Base-by-base conservation (phyloP, 1,140 invertebrate genomes). In the Musca domestica region DNA sequence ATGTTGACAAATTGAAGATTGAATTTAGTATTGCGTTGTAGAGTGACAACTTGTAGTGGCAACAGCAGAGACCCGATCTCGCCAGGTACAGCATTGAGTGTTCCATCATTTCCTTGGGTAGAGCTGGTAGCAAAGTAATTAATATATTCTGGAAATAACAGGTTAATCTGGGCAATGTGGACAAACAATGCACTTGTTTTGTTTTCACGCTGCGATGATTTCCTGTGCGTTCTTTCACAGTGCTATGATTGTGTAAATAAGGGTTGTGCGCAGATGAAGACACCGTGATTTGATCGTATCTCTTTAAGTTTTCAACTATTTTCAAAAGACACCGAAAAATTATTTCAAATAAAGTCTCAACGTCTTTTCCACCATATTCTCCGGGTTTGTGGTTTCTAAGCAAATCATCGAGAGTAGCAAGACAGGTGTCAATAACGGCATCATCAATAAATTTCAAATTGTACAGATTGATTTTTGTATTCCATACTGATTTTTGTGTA, bases 91-190 rank as follows among this genome's bases (percentile, higher is more conserved):
- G 68, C 4, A 80, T 69, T 3, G 70, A 71, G 17, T 74, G 69
- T 67, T 80, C 75, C 51, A 80, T 75, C 25, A 80, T 65, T 20
- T 80, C 75, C 0, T 56, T 27, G 14, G 67, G 66, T 14, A 80
- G 47, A 0, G 64, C 61, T 22, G 77, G 75, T 64, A 78, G 30
- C 30, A 78, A 52, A 3, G 72, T 69, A 15, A 78, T 74, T 0
- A 80, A 67, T 17, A 74, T 76, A 19, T 76, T 71, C 51, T 80
- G 77, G 48, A 80, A 80, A n/a, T 73, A 80, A 10, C 78, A 80
- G 54, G 70, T 73, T n/a, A 79, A 49, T 0, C 72, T 75, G 4
- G 48, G 66, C 41, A 66, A 25, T 34, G 49, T 14, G 10, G 51
- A 64, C 2, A 64, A 47, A 64, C 78, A 80, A 52, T 80, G 78